Evolutionary conservation across 2,797 vertebrate species (phyloP).

Genomic region (Rhabdophis nuchalis): DNA sequence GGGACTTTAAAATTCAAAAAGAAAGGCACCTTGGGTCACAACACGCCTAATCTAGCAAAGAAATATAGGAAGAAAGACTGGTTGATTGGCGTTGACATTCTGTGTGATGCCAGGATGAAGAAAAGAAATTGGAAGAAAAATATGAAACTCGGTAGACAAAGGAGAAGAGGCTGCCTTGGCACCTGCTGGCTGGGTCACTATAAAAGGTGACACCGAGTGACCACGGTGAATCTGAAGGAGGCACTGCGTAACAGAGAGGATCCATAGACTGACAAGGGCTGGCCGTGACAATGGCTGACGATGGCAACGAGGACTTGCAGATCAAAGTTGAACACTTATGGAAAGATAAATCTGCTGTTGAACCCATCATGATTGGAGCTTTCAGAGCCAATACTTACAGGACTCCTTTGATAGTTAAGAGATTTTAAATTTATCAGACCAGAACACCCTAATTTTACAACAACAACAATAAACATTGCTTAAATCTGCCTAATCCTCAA

Average conservation of each 20-base stretch:
- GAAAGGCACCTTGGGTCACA: not conserved
- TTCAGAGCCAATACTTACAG: not conserved
- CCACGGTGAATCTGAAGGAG: not conserved
- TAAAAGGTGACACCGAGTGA: not conserved
- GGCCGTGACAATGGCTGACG: not conserved
- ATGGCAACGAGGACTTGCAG: not conserved
- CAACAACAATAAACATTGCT: not conserved
- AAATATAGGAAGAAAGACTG: not conserved
- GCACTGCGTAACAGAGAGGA: not conserved
- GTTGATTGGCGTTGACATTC: not conserved
- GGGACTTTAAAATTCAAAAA: not conserved
- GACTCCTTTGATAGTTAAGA: not conserved
- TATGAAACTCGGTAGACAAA: not conserved
- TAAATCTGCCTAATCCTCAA: not conserved
- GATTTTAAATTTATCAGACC: not conserved
- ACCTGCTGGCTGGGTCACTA: not conserved
- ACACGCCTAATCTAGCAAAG: too few relatives aligned
- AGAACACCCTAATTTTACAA: not conserved
- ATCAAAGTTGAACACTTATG: not conserved
- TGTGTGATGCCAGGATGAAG: not conserved
- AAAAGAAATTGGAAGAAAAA: not conserved
- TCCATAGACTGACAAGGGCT: not conserved
- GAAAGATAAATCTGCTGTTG: not conserved
- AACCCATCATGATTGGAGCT: not conserved
- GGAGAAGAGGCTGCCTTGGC: not conserved